Evolutionary conservation across 2,113 vertebrate genomes (phyloP), one percentile per base, ranked within the genome.

Genomic region (Myrmecobius fasciatus): DNA sequence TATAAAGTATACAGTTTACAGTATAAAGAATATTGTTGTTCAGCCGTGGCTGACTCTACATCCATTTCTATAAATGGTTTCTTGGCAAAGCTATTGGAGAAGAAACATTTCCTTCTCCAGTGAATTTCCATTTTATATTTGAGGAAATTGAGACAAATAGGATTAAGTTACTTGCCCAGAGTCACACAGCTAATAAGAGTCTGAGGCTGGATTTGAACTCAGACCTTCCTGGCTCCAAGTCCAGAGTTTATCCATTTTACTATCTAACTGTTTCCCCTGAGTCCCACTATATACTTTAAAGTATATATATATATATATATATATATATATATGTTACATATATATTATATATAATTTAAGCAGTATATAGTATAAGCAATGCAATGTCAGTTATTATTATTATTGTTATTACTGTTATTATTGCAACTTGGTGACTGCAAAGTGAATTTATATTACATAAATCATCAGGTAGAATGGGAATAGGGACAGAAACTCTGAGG

Each of bases 241-340:
- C 67, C 67, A 83, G 67, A 43, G 6, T 6, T n/a, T 83, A 83
- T 83, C n/a, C n/a, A 83, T 14, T 75, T 6, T 75, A 17, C 14
- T 36, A n/a, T 5, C 5, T 20, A n/a, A 0, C 12, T 75, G 14
- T 17, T 6, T 1, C 14, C 4, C 31, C 3, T 11, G 8, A 60
- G 0, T 51, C 49, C 49, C 49, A 67, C 12, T 67, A 36, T 36
- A 67, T 36, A 36, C 4, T 67, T 7, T 75, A n/a, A 20, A 83
- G 67, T 43, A 83, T 83, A 51, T 51, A 10, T 51, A 0, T 43
- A 83, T 51, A 10, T 51, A 0, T 43, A 83, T 51, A 10, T 51
- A 0, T 43, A 83, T 51, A 10, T 51, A 0, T 43, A 83, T n/a
- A n/a, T n/a, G n/a, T n/a, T n/a, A n/a, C n/a, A n/a, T n/a, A n/a